Base-by-base conservation (phyloP, 2,888 invertebrate genomes). In the Gnatocerus cornutus region DNA sequence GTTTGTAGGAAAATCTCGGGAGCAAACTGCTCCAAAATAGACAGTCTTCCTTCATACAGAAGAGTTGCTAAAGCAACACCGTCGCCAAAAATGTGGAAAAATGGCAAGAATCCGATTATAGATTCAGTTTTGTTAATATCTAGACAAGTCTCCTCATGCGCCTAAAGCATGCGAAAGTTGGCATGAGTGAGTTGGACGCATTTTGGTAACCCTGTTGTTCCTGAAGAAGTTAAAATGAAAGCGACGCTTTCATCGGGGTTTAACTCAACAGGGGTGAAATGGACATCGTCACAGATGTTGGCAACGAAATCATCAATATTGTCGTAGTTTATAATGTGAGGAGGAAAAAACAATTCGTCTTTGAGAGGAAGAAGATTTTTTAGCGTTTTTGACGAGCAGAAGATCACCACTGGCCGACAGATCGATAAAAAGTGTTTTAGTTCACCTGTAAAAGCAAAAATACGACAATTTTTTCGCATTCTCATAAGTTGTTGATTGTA, bases 131-230 rank as follows among this genome's bases (percentile, higher is more conserved):
- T 8, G 30, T 41, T 63, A 0, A 65, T 13, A 16, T 53, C 64
- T 9, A 55, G 0, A 9, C 50, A 46, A 8, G 13, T 7, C 4
- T 27, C 45, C 9, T 67, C 50, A 13, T 33, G 63, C 8, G 29
- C 16, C 13, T 46, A 55, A 12, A 55, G n/a, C 13, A 82, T 45
- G 0, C 85, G 77, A 1, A 87, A 50, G 77, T 84, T 85, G 37
- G 69, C 76, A 33, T 75, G 73, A 0, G 89, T 88, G 29, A 29
- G 84, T 75, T 89, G 87, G 0, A 93, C 92, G 0, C 92, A 92
- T 85, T 93, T 93, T 0, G 93, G 91, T 53, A 91, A 70, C 0
- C 96, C 95, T 0, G 95, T 95, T 0, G 95, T 95, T 0, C 93
- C 93, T 80, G 94, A 94, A 0, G 94, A 94, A 82, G 92, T 94